Conservation (phyloP, 2,113 vertebrate genomes). For the Oryzias curvinotus region DNA sequence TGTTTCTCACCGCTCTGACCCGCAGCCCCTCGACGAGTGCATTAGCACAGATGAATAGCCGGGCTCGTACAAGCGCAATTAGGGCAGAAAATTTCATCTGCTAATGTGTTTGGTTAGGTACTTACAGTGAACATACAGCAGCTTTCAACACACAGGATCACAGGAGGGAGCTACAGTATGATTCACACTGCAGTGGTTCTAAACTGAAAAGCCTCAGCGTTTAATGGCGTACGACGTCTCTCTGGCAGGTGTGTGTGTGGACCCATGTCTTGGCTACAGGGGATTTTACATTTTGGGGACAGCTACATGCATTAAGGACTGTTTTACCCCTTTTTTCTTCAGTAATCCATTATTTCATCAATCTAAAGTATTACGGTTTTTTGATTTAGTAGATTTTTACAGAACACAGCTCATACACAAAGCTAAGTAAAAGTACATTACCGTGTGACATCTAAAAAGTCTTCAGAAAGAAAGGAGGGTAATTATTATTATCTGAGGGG, state of each 20-base stretch:
- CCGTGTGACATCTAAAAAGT: no score
- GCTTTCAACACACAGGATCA: constrained; percentile 41
- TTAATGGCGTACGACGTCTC: constrained; percentile 37
- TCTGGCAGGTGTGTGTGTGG: constrained; percentile 10
- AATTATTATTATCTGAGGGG: no score
- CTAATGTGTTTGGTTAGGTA: constrained; percentile 61
- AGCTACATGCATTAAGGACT: background rate
- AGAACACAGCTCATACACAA: no score
- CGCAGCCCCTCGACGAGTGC: constrained; percentile 41
- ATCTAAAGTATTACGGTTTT: no score
- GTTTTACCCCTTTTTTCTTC: background rate
- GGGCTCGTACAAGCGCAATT: constrained; percentile 43
- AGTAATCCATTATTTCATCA: no score
- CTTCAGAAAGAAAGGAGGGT: no score
- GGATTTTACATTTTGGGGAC: constrained; percentile 15
- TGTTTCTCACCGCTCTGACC: constrained; percentile 49
- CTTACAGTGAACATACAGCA: constrained; percentile 33
- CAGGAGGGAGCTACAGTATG: constrained; percentile 14
- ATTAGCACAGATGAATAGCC: constrained; percentile 59
- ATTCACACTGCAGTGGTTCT: constrained; percentile 39
- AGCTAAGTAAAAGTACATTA: no score
- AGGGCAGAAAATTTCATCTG: constrained; percentile 57
- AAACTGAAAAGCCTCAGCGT: constrained; percentile 42
- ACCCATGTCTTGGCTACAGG: constrained; percentile 37
- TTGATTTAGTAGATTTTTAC: no score